phyloP scores from a whole-genome alignment of 2,113 vertebrate genomes.

The Misgurnus anguillicaudatus region DNA sequence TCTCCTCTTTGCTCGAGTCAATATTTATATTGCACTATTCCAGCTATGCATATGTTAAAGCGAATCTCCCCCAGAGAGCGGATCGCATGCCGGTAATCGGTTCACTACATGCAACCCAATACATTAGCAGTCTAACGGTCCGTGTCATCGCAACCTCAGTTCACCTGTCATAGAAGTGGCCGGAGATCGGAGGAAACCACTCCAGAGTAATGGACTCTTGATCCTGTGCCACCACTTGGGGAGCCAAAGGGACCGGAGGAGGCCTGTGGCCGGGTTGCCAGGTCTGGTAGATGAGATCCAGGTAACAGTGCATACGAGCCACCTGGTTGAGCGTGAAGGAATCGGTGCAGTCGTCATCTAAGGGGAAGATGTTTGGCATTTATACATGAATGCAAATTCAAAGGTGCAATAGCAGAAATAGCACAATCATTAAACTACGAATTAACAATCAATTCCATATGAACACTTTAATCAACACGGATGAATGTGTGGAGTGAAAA shows the following conservation, averaged over 20 bases:
- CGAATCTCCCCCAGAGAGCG: slow-evolving; percentile 17
- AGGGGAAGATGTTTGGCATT: slow-evolving; percentile 45
- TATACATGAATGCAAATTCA: not conserved
- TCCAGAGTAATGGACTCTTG: slow-evolving; percentile 82
- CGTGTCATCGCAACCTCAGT: slow-evolving; percentile 60
- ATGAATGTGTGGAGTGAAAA: no score
- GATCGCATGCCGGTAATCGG: slow-evolving; percentile 8
- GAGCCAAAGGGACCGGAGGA: slow-evolving; percentile 84
- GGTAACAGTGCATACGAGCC: slow-evolving; percentile 97
- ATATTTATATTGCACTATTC: not conserved
- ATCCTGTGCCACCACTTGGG: slow-evolving; percentile 87
- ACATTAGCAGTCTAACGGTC: not conserved
- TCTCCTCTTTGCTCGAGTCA: not conserved
- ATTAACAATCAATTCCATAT: no score
- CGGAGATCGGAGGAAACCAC: slow-evolving; percentile 94
- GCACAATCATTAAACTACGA: no score
- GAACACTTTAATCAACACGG: no score
- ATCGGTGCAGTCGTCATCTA: slow-evolving; percentile 95
- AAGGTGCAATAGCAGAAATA: no score
- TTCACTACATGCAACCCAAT: not conserved
- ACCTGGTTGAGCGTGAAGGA: slow-evolving; percentile 98
- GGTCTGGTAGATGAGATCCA: slow-evolving; percentile 94
- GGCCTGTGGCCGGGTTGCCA: slow-evolving; percentile 90
- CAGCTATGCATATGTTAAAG: slow-evolving; percentile 10
- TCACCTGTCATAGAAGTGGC: slow-evolving; percentile 97